Conservation (phyloP, 2,888 invertebrate species). For the Chrysodeixis includens region DNA sequence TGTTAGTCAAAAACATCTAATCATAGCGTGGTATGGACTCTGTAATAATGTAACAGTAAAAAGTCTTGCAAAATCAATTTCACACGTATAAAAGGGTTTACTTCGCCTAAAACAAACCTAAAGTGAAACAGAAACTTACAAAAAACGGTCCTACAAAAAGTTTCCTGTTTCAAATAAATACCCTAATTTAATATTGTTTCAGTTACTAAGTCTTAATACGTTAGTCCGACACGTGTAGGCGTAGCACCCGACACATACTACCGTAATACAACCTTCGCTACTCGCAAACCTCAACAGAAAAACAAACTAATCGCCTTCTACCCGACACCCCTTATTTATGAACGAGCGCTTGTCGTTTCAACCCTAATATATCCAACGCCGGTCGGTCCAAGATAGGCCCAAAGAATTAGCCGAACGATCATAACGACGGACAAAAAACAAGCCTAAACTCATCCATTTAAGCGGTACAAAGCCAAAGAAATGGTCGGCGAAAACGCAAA, state of each 20-base stretch:
- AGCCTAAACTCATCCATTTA: slow-evolving; percentile 44
- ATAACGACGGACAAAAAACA: slow-evolving; percentile 57
- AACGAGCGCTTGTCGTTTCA: slow-evolving; percentile 23
- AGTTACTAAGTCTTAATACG: not conserved
- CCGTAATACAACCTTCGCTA: not conserved
- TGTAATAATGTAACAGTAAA: no score
- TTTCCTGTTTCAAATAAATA: no score
- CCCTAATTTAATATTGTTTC: not conserved
- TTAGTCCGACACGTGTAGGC: not conserved
- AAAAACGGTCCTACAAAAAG: no score
- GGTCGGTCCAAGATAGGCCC: slow-evolving; percentile 54
- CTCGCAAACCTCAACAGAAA: slow-evolving; percentile 29
- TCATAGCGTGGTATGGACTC: no score
- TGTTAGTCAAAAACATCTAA: no score
- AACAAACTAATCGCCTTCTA: slow-evolving; percentile 26
- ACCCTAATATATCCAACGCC: slow-evolving; percentile 50
- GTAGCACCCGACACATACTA: not conserved
- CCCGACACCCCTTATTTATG: slow-evolving; percentile 47
- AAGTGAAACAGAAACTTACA: no score
- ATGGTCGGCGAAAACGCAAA: slow-evolving; percentile 35
- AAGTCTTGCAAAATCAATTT: no score
- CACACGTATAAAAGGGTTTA: no score
- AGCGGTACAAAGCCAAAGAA: slow-evolving; percentile 49
- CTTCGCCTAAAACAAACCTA: no score
- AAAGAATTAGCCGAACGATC: slow-evolving; percentile 55